Conservation (phyloP, 2,797 vertebrate species). For the Haliaeetus albicilla region DNA sequence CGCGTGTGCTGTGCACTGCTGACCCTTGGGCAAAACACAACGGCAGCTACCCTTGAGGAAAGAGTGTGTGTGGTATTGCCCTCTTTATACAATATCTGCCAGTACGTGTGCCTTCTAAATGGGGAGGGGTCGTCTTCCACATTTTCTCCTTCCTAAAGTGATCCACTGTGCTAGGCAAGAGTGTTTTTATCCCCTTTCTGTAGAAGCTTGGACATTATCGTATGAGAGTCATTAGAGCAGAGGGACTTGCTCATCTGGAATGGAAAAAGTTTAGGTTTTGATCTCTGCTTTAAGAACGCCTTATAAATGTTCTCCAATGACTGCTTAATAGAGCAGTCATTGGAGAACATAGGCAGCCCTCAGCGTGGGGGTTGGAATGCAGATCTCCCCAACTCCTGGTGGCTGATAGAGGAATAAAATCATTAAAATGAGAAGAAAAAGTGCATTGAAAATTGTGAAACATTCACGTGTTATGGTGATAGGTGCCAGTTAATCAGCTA, state of each 20-base stretch:
- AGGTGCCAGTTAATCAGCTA: not conserved
- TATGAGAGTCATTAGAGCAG: not conserved
- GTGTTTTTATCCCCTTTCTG: not conserved
- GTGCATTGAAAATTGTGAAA: not conserved
- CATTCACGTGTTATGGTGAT: not conserved
- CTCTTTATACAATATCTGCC: not conserved
- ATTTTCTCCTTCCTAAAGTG: not conserved
- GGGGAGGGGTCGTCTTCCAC: rapidly evolving
- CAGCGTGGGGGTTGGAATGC: not conserved
- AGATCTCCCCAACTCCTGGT: not conserved
- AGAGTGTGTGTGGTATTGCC: not conserved
- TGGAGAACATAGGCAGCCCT: not conserved
- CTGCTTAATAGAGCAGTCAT: not conserved
- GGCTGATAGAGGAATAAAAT: not conserved
- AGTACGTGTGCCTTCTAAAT: rapidly evolving
- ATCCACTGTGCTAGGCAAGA: not conserved
- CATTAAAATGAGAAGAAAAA: not conserved
- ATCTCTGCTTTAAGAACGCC: not conserved
- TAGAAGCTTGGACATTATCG: not conserved
- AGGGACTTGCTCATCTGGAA: not conserved
- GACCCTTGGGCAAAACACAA: not conserved
- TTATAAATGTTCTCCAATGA: not conserved
- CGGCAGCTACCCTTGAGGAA: too few relatives aligned
- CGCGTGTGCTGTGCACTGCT: rapidly evolving
- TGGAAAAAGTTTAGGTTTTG: not conserved